Base-by-base conservation (phyloP, 2,113 vertebrate genomes). In the Jaculus jaculus region DNA sequence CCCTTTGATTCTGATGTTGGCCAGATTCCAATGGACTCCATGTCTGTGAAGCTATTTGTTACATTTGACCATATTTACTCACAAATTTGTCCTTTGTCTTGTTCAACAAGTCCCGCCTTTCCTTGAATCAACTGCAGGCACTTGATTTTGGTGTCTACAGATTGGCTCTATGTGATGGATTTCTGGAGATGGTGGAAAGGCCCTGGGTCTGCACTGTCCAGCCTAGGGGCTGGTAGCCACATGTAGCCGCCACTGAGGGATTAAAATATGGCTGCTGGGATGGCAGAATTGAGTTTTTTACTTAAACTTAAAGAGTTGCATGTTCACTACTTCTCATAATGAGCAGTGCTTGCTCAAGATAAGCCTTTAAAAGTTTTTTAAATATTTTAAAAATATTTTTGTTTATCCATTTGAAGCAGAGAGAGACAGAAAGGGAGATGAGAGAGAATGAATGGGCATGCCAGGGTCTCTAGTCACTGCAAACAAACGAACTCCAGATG, bases 281-380 rank as follows among this genome's bases (percentile, higher is more conserved):
- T n/a, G 17, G 28, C 90, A 47, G 28, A 61, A 84, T 2, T 42
- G 9, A 77, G 37, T 92, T 78, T 84, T 47, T 78, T 87, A 32
- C 75, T 93, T 65, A 92, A 94, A 68, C 7, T 51, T 79, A 87
- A 94, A 54, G 71, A 72, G 51, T 15, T 54, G 34, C 2, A 20
- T 5, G 28, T 71, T 60, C 69, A 69, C 30, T 28, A 78, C 54
- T 37, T 37, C 37, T 10, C 63, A 37, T 32, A 37, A 7, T 23
- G 34, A 78, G 77, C 66, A 61, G 75, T 90, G 30, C 23, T 20
- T 23, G 54, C 60, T 79, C 9, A 69, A 75, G 75, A 81, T 7
- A 95, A 85, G 83, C 16, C 8, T 65, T 74, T 80, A 84, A 72
- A 75, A 42, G 28, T 13, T 17, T 60, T 91, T 71, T 47, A 47